phyloP scores from a whole-genome alignment of 2,888 invertebrate genomes.

The Desoria tigrina region DNA sequence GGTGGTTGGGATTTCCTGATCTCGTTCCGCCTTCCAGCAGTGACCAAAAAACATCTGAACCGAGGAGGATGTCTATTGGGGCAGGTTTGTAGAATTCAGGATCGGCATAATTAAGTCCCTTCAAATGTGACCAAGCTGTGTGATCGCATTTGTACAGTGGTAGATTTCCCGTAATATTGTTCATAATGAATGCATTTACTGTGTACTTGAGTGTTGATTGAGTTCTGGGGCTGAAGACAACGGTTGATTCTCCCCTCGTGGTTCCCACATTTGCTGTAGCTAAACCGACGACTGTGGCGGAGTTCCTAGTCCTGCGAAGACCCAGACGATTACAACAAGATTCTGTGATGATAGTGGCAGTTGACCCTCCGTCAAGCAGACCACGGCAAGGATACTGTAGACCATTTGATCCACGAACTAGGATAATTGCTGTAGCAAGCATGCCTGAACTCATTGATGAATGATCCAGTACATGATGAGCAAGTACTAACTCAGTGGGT shows the following conservation, averaged over 20 bases:
- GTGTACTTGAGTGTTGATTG: neutral
- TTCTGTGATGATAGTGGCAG: slow-evolving; percentile 10
- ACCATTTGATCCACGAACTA: neutral
- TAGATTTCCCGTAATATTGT: slow-evolving; percentile 16
- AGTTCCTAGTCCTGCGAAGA: neutral
- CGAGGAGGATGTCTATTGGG: slow-evolving; percentile 30
- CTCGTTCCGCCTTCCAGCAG: neutral
- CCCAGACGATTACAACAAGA: neutral
- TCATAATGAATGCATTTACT: slow-evolving; percentile 15
- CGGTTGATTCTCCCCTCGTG: neutral
- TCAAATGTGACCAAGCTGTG: slow-evolving; percentile 21
- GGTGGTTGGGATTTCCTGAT: neutral
- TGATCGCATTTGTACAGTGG: neutral
- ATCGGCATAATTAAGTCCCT: slow-evolving; percentile 27
- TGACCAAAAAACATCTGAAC: slow-evolving; percentile 16
- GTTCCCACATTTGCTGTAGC: neutral
- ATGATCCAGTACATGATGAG: neutral
- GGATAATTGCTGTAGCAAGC: slow-evolving; percentile 15
- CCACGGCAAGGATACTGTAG: neutral
- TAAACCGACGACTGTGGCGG: neutral
- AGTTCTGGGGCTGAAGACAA: neutral
- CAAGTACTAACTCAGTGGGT: neutral
- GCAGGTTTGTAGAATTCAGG: slow-evolving; percentile 20
- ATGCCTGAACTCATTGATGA: neutral
- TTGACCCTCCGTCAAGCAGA: slow-evolving; percentile 17